Evolutionary conservation across 30 jellyfish, hydroid and myxozoan species (phyloP), one percentile per base, ranked within the genome.

Genomic region (Hydractinia echinata): DNA sequence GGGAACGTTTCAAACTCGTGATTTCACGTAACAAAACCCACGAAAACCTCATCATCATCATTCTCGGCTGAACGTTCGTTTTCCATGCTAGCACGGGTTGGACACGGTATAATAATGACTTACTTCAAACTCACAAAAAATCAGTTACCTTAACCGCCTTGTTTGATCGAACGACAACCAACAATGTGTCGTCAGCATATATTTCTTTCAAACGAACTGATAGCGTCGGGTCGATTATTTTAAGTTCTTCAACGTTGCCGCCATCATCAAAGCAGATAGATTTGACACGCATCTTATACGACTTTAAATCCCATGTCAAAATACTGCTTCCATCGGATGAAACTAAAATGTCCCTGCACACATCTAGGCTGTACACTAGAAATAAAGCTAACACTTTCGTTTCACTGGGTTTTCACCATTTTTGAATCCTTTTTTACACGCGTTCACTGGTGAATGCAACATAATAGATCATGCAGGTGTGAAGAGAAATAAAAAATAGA

Each of bases 341-440:
- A 11, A 80, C 51, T 8, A 80, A 49, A 39, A 80, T 80, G 83
- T 67, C 54, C 64, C 66, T 84, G 48, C 70, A 50, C 49, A 80
- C 54, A 80, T 80, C 87, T 30, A 80, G 52, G 52, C 87, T 80
- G 21, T 66, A 80, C n/a, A 80, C 87, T 80, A 56, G 10, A 79
- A 51, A 55, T 6, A 61, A 61, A 21, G 44, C 44, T 30, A 30
- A 2, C 44, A 30, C 44, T 30, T 30, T 30, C 44, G 44, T 30
- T 30, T 30, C 2, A 30, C 44, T 30, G 44, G 44, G 2, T 30
- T 30, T 30, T 30, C 2, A 30, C 44, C 44, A 30, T 30, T n/a
- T n/a, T n/a, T n/a, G n/a, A n/a, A n/a, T n/a, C n/a, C n/a, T n/a
- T n/a, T n/a, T n/a, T n/a, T 30, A 30, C 44, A 30, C 44, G 44